Percentiles rank a stretch among this genome's conserved stretches.
phyloP scores from a whole-genome alignment of 2,113 vertebrate genomes.

The Lagenorhynchus albirostris region DNA sequence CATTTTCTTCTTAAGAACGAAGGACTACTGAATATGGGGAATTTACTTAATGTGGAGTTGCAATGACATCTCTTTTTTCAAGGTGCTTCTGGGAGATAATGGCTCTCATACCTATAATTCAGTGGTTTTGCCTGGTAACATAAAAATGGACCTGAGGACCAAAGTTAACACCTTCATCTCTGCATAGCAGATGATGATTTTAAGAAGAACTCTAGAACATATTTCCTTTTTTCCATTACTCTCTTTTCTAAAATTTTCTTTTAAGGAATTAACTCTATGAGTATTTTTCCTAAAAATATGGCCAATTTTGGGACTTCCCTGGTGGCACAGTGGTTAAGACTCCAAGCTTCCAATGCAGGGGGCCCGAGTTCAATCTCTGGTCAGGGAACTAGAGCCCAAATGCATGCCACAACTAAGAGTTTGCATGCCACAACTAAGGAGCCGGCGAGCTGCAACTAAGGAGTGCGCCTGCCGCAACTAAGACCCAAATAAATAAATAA shows the following conservation, averaged over 20 bases:
- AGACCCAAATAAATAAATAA: too few species aligned
- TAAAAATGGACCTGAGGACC: conserved; percentile 73
- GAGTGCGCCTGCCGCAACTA: too few species aligned
- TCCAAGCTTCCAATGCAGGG: too few species aligned
- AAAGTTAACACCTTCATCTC: conserved; percentile 74
- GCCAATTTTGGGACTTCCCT: background rate
- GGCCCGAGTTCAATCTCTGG: too few species aligned
- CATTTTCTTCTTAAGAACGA: conserved; percentile 76
- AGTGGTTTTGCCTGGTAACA: conserved; percentile 76
- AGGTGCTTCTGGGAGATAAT: conserved; percentile 84
- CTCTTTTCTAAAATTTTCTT: background rate
- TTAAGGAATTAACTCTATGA: background rate
- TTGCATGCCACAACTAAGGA: too few species aligned
- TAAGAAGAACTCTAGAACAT: background rate
- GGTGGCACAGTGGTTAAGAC: too few species aligned
- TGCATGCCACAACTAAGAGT: too few species aligned
- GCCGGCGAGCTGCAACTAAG: too few species aligned
- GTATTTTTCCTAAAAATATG: background rate
- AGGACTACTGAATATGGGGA: conserved; percentile 74
- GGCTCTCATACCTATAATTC: conserved; percentile 78
- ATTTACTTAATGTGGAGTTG: conserved; percentile 82
- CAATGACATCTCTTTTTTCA: conserved; percentile 80
- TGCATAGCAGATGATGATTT: conserved; percentile 46
- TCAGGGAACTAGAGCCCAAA: too few species aligned
- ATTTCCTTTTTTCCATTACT: background rate